phyloP scores from a whole-genome alignment of 1,140 invertebrate species.

The Sycophaga agraensis region DNA sequence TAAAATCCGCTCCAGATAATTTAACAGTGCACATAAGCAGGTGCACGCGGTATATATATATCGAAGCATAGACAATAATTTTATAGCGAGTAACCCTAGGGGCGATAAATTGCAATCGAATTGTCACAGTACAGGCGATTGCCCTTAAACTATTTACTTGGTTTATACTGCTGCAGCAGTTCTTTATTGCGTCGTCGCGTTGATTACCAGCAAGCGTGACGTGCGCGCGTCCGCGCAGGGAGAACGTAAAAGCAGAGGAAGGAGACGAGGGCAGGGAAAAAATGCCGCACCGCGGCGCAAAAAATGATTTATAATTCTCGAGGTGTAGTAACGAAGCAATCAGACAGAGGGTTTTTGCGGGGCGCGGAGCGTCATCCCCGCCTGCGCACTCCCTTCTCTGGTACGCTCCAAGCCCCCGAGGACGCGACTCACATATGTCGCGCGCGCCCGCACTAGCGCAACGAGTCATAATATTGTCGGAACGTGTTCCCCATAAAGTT shows the following conservation, averaged over 20 bases:
- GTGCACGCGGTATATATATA: too few relatives aligned
- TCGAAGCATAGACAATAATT: too few relatives aligned
- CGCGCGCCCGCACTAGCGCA: neutral
- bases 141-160: neutral
- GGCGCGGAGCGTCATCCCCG: too few relatives aligned
- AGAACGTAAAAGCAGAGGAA: conserved; percentile 1
- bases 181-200: neutral
- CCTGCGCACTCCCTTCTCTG: too few relatives aligned
- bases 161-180: neutral
- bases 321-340: conserved; percentile 27
- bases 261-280: too few relatives aligned
- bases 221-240: neutral
- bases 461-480: conserved; percentile 24
- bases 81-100: too few relatives aligned
- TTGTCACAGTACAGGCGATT: too few relatives aligned
- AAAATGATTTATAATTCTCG: conserved; percentile 27
- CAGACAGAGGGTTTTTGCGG: conserved; percentile 11
- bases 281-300: neutral
- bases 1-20: too few relatives aligned
- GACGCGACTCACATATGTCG: conserved; percentile 1
- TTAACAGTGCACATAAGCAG: too few relatives aligned
- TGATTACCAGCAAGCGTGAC: conserved; percentile 2
- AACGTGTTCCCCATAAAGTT: conserved; percentile 18
- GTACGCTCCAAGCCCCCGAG: neutral
- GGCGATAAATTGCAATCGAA: too few relatives aligned